These are phyloP conservation scores for Ophioderma brevispina DNA, from an alignment of 35 echinoderm and acorn worm genomes.

Conservation along the genomic window DNA sequence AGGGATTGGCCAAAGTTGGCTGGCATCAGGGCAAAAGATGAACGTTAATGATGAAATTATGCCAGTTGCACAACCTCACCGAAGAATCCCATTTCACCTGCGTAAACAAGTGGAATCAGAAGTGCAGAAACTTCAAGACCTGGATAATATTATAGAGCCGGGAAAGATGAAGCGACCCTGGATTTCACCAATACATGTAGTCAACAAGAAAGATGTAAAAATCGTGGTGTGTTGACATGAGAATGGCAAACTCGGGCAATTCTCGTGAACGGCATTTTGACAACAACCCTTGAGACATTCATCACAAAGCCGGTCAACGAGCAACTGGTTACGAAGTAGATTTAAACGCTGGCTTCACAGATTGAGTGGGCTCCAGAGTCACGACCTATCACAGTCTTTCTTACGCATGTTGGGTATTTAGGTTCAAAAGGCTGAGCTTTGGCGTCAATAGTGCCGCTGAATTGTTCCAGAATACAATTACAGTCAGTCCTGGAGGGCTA, in stretches of 20 bases:
- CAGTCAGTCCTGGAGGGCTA: constrained; percentile 19
- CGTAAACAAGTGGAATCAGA: constrained; percentile 54
- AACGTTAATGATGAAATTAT: constrained; percentile 47
- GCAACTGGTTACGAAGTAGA: constrained; percentile 60
- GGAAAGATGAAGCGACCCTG: constrained; percentile 37
- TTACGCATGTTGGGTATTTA: constrained; percentile 49
- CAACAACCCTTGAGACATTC: constrained; percentile 44
- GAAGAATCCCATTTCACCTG: constrained; percentile 68
- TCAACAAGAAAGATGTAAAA: constrained; percentile 24
- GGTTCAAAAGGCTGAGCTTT: constrained; percentile 61
- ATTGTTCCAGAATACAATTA: constrained; percentile 35
- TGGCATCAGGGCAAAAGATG: constrained; percentile 44
- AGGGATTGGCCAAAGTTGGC: constrained; percentile 28
- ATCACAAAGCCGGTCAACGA: constrained; percentile 26
- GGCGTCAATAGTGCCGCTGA: constrained; percentile 45
- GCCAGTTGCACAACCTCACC: constrained; percentile 70
- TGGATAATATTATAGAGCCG: constrained; percentile 58
- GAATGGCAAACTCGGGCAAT: constrained; percentile 22
- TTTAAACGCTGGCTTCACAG: constrained; percentile 53
- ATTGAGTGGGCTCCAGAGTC: constrained; percentile 10
- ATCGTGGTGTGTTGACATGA: constrained; percentile 58
- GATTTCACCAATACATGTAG: constrained; percentile 57
- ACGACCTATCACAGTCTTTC: constrained; percentile 29
- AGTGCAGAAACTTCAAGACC: constrained; percentile 13
- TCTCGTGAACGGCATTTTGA: constrained; percentile 32